phyloP scores from a whole-genome alignment of 2,888 invertebrate genomes.

The Eristalinus sepulchralis region DNA sequence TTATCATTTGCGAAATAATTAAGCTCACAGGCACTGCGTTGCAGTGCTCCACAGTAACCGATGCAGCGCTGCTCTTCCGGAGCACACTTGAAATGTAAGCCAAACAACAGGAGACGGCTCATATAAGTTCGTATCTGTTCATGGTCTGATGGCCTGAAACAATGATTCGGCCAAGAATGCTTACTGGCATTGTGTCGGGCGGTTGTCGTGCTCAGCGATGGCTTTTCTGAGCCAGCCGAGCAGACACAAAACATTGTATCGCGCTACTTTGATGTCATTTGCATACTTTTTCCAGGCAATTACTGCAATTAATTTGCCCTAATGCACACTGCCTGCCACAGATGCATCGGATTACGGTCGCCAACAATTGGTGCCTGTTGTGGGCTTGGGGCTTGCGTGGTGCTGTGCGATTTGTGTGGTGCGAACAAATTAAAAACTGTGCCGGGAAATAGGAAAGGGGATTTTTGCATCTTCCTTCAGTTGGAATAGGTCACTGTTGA shows the following conservation, averaged over 20 bases:
- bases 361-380: conserved; percentile 11
- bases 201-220: conserved; percentile 58
- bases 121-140: conserved; percentile 20
- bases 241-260: conserved; percentile 57
- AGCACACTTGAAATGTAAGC: conserved; percentile 32
- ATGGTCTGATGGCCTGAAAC: conserved; percentile 67
- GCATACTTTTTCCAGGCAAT: conserved; percentile 68
- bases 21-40: not conserved
- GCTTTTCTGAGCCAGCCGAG: conserved; percentile 61
- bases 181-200: conserved; percentile 39
- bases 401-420: not conserved
- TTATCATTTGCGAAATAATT: conserved; percentile 57
- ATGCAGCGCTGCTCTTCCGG: conserved; percentile 30
- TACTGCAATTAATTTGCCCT: conserved; percentile 68
- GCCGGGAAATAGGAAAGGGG: conserved; percentile 54
- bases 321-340: conserved; percentile 53
- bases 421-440: not conserved
- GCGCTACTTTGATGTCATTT: conserved; percentile 69
- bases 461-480: not conserved
- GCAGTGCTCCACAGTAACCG: not conserved
- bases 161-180: conserved; percentile 56
- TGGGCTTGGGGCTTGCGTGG: not conserved
- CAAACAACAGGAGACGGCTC: conserved; percentile 26
- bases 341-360: conserved; percentile 42
- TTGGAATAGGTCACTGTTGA: conserved; percentile 21